Evolutionary conservation across 2,888 invertebrate species (phyloP).

Genomic region (Papilio gigon): DNA sequence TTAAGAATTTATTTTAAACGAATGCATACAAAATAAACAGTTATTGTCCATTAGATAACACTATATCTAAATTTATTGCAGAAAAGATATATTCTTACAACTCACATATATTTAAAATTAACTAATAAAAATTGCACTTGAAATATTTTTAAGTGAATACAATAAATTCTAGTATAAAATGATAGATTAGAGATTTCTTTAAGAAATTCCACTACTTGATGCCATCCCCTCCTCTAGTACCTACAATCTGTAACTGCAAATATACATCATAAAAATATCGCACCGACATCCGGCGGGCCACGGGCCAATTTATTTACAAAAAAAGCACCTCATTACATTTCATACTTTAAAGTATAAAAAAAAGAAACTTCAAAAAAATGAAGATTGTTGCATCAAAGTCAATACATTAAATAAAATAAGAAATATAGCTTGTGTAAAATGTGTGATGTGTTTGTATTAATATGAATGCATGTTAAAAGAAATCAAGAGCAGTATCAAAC

Average conservation of each 20-base stretch:
- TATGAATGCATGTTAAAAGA: conserved; percentile 5
- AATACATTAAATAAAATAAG: conserved; percentile 8
- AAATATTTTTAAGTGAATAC: neutral
- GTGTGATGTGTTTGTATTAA: conserved; percentile 15
- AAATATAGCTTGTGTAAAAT: conserved; percentile 1
- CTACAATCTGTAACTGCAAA: conserved; percentile 48
- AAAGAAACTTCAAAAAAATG: conserved; percentile 46
- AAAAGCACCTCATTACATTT: conserved; percentile 71
- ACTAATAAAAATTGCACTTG: conserved; percentile 18
- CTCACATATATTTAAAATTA: conserved; percentile 20
- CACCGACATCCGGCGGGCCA: conserved; percentile 59
- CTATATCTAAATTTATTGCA: neutral
- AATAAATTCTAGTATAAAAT: neutral
- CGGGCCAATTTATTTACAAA: conserved; percentile 58
- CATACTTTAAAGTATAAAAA: conserved; percentile 59
- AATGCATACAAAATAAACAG: neutral
- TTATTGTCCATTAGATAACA: neutral
- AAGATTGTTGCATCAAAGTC: conserved; percentile 26
- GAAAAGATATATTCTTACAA: neutral
- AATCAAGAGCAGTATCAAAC: conserved; percentile 7
- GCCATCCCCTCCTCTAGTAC: conserved; percentile 25
- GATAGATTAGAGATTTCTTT: neutral
- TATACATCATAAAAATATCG: conserved; percentile 64
- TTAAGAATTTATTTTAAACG: neutral
- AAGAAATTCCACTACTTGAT: conserved; percentile 43